A percentile compares a stretch with the other conserved stretches of the same genome.
These are phyloP conservation scores for Pseudococcus jackbeardsleyi DNA, from an alignment of 2,888 invertebrate genomes.

Conservation along the genomic window DNA sequence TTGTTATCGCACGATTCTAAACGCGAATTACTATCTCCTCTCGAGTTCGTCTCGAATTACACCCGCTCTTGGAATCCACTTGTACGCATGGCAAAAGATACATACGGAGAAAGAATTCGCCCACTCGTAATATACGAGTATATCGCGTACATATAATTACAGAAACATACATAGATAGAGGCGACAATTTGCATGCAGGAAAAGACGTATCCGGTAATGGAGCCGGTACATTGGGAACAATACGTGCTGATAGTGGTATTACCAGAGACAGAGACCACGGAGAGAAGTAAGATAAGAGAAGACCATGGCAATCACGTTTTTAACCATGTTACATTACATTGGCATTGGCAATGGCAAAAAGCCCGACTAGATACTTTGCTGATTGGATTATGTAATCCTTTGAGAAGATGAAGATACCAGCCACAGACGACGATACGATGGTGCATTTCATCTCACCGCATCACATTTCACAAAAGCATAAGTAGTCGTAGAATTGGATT, in stretches of 20 bases:
- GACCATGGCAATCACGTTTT: not conserved
- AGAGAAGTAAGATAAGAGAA: not conserved
- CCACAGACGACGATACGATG: not conserved
- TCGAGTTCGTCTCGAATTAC: not conserved
- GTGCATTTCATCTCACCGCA: not conserved
- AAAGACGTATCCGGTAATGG: conserved; percentile 19
- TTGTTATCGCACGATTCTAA: not conserved
- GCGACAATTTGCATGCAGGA: not conserved
- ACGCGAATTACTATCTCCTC: not conserved
- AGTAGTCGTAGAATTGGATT: not conserved
- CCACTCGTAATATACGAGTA: not conserved
- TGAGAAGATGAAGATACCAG: not conserved
- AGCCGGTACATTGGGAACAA: not conserved
- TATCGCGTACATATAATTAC: not conserved
- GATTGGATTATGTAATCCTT: conserved; percentile 14
- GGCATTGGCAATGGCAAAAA: conserved; percentile 11
- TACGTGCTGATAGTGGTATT: not conserved
- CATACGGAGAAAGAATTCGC: not conserved
- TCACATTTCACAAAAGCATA: not conserved
- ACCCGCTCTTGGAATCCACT: not conserved
- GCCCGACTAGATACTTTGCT: not conserved
- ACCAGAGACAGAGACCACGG: not conserved
- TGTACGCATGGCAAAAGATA: not conserved
- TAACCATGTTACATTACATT: not conserved
- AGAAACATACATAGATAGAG: not conserved